Evolutionary conservation across 1,140 invertebrate species (phyloP), one percentile per base, ranked within the genome.

Genomic region (Panagrolaimus sp.): DNA sequence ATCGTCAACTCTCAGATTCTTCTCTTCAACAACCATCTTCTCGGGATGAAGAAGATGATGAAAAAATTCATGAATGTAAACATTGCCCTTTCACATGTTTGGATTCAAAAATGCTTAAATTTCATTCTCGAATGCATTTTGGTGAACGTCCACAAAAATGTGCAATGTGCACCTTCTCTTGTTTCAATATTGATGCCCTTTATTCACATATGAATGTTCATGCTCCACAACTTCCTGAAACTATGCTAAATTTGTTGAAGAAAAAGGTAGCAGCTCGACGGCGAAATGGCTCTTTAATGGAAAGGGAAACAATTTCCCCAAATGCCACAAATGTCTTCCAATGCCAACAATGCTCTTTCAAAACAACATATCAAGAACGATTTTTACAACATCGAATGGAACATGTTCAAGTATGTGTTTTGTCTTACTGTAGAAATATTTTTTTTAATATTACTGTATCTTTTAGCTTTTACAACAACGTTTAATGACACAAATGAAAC

Each of bases 331-430:
- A 58, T 14, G 52, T 58, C 52, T 58, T 58, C 17, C 21, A 58
- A 58, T 58, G 52, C 17, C 52, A 58, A 28, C 52, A 58, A 58
- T 58, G 52, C 52, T 26, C 21, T 5, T 58, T 58, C 52, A 21
- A 28, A 58, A 58, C 52, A 5, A 28, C 52, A 0, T 58, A 12
- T 28, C 52, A 58, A 14, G 52, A 58, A 12, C 52, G 52, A 58
- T 58, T 58, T 28, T 28, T 58, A 21, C 52, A 58, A 21, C 52
- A 58, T 28, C 15, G 52, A 58, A 58, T 58, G 52, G 52, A 58
- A 17, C 52, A 58, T 28, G 52, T 58, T 26, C 52, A 58, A 17
- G 28, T 38, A 38, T 4, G 7, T 38, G 2, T 38, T 38, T 38
- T 38, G n/a, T n/a, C n/a, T n/a, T n/a, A n/a, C n/a, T n/a, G n/a